Conservation (phyloP, 2,797 vertebrate species). For the Mus minutoides region DNA sequence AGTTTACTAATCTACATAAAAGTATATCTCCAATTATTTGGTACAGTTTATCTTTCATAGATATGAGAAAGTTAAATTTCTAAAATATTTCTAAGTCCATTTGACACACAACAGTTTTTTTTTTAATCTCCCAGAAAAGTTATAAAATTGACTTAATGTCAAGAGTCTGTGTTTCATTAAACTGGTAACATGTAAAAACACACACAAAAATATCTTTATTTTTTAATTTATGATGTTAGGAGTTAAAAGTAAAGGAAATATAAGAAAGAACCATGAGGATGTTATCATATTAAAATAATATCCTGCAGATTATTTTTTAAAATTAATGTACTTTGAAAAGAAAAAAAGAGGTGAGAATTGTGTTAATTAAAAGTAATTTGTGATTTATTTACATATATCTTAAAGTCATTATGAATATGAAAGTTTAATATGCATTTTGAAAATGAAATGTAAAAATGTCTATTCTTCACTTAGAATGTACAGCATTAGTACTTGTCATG, state of each 20-base stretch:
- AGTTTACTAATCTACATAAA: neutral
- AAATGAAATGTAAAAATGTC: constrained; percentile 17
- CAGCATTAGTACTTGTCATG: constrained; percentile 9
- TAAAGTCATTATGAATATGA: constrained; percentile 31
- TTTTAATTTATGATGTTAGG: neutral
- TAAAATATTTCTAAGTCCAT: neutral
- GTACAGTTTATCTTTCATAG: neutral
- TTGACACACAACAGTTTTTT: neutral
- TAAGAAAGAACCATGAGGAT: neutral
- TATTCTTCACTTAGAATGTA: neutral
- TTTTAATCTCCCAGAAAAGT: neutral
- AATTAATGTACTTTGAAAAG: constrained; percentile 30
- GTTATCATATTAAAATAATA: neutral
- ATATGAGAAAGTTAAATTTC: neutral
- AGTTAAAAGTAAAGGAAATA: neutral
- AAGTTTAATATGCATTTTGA: constrained; percentile 5
- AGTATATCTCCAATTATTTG: neutral
- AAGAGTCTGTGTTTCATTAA: neutral
- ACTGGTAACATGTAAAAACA: neutral
- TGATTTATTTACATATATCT: constrained; percentile 19
- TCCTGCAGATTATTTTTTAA: neutral
- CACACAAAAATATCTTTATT: neutral
- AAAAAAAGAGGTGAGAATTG: neutral
- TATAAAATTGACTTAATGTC: neutral
- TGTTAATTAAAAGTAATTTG: neutral